Percentiles rank a stretch among this genome's conserved stretches.
phyloP scores from a whole-genome alignment of 23 tunicate genomes.

The Ciona savignyi region DNA sequence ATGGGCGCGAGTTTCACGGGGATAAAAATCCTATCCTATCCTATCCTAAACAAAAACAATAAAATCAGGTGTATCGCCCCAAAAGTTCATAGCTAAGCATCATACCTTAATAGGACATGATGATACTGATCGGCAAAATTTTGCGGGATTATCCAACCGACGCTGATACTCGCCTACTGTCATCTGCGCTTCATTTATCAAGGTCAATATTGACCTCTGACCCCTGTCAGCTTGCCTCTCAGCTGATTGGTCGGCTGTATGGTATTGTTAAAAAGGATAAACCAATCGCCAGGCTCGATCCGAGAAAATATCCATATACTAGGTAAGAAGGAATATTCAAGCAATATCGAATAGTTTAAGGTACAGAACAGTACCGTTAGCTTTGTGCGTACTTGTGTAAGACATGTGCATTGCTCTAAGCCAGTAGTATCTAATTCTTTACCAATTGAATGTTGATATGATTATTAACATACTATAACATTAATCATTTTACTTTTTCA shows the following conservation, averaged over 20 bases:
- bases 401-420: too few species aligned
- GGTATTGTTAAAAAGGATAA: constrained; percentile 69
- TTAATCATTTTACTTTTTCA: too few species aligned
- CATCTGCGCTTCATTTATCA: constrained; percentile 57
- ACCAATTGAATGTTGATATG: too few species aligned
- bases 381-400: background rate
- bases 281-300: constrained; percentile 81
- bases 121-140: constrained; percentile 18
- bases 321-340: constrained; percentile 27
- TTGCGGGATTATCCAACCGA: constrained; percentile 22
- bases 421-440: too few species aligned
- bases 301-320: constrained; percentile 72
- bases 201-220: constrained; percentile 33
- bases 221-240: constrained; percentile 61
- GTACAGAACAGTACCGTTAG: background rate
- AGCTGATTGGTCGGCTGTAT: constrained; percentile 67
- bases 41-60: too few species aligned
- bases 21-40: too few species aligned
- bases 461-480: too few species aligned
- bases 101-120: constrained; percentile 23
- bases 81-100: background rate
- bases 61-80: background rate
- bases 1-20: too few species aligned
- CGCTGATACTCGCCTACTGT: constrained; percentile 57
- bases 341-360: background rate